Percentiles rank a stretch among this genome's conserved stretches.
Conservation (phyloP, 2,113 vertebrate genomes). For the Anguilla rostrata region DNA sequence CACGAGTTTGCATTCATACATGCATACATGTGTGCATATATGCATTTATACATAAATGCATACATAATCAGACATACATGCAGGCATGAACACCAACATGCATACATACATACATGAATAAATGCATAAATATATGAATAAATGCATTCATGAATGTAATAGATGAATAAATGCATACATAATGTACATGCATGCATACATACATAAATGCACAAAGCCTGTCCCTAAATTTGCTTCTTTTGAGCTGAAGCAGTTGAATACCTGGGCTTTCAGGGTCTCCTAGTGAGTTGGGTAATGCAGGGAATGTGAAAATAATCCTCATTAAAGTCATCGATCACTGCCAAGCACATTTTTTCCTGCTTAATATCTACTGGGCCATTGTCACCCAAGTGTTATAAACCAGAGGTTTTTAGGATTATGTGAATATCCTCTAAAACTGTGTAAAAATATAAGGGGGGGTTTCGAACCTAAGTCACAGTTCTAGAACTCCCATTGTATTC, state of each 20-base stretch:
- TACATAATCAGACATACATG: not conserved
- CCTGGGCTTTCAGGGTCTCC: too few relatives aligned
- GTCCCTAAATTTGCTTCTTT: not conserved
- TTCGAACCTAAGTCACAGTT: too few relatives aligned
- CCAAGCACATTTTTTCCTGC: too few relatives aligned
- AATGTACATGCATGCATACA: not conserved
- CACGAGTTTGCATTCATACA: not conserved
- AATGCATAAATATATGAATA: not conserved
- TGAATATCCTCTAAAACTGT: too few relatives aligned
- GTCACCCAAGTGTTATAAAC: too few relatives aligned
- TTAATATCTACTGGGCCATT: too few relatives aligned
- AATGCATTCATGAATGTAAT: not conserved
- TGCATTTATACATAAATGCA: constrained; percentile 5
- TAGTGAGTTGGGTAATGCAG: not conserved
- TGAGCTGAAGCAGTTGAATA: not conserved
- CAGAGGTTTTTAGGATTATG: too few relatives aligned
- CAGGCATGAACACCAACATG: not conserved
- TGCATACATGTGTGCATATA: not conserved
- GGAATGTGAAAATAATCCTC: not conserved
- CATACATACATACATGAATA: constrained; percentile 13
- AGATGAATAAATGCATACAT: not conserved
- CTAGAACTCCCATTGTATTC: too few relatives aligned
- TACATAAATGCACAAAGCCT: not conserved
- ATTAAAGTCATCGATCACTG: not conserved
- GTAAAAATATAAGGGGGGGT: too few relatives aligned